Conservation (phyloP, 2,888 invertebrate genomes). For the Panorpa germanica region DNA sequence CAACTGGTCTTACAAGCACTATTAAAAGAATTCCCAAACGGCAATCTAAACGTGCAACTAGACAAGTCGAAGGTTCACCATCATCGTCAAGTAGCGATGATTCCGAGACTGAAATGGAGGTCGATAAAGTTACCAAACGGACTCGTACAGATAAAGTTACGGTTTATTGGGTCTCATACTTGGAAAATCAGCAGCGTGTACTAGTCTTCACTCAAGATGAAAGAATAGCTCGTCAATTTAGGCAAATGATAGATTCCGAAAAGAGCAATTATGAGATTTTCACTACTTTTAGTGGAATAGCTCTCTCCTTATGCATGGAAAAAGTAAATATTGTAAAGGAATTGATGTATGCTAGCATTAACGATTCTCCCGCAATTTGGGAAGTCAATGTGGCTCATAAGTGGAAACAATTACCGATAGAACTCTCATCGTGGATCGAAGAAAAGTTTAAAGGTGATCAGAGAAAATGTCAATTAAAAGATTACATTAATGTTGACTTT, state of each 20-base stretch:
- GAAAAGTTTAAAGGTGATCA: slow-evolving; percentile 53
- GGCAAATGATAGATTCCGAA: slow-evolving; percentile 41
- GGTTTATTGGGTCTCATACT: slow-evolving; percentile 65
- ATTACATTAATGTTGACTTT: slow-evolving; percentile 62
- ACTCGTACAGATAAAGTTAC: slow-evolving; percentile 54
- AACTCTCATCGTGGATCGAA: slow-evolving; percentile 65
- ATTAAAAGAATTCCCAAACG: slow-evolving; percentile 31
- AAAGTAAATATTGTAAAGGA: slow-evolving; percentile 31
- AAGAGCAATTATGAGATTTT: slow-evolving; percentile 47
- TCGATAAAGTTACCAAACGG: slow-evolving; percentile 30
- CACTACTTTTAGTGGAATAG: slow-evolving; percentile 45
- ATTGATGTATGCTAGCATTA: slow-evolving; percentile 44
- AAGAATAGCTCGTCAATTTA: slow-evolving; percentile 40
- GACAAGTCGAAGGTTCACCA: too few relatives aligned
- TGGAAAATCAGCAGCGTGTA: slow-evolving; percentile 54
- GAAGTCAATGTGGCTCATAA: slow-evolving; percentile 61
- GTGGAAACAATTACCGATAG: slow-evolving; percentile 61
- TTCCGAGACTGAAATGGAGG: slow-evolving; percentile 25
- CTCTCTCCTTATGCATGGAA: slow-evolving; percentile 36
- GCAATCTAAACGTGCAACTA: too few relatives aligned
- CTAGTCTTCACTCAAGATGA: slow-evolving; percentile 60
- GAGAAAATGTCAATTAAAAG: slow-evolving; percentile 54
- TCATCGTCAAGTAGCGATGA: slow-evolving; percentile 39
- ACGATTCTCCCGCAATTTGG: slow-evolving; percentile 57
- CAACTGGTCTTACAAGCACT: slow-evolving; percentile 33